These are phyloP conservation scores for Malurus leucopterus DNA, from an alignment of 2,797 vertebrate genomes.

Conservation along the genomic window DNA sequence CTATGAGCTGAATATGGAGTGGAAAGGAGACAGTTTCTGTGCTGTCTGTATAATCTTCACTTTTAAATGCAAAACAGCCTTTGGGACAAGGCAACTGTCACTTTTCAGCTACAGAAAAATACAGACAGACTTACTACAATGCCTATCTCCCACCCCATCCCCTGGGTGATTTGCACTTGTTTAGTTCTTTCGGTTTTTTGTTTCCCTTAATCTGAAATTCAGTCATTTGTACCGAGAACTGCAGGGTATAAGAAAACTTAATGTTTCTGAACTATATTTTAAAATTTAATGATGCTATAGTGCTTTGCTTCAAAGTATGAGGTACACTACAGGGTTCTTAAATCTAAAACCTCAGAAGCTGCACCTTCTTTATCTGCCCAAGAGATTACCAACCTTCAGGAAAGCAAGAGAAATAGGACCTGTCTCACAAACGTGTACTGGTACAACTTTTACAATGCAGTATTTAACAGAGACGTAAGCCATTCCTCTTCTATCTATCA, in stretches of 20 bases:
- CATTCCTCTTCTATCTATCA: conserved; percentile 45
- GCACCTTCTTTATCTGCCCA: background rate
- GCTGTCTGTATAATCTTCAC: background rate
- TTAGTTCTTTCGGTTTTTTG: background rate
- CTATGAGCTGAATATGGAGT: background rate
- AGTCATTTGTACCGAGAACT: background rate
- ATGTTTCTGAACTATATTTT: background rate
- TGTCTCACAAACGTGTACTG: background rate
- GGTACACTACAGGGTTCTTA: background rate
- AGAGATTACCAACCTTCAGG: background rate
- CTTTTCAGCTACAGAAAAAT: background rate
- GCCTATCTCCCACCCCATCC: background rate
- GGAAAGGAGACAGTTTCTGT: background rate
- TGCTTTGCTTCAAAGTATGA: background rate
- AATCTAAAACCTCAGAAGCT: background rate
- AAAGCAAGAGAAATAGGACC: conserved; percentile 21
- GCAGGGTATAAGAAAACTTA: background rate
- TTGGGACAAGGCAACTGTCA: background rate
- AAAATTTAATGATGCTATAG: conserved; percentile 5
- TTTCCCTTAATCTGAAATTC: background rate
- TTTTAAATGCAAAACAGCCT: conserved; percentile 3
- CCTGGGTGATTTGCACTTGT: background rate
- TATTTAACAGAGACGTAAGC: conserved; percentile 52
- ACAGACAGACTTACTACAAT: background rate
- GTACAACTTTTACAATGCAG: conserved; percentile 9